These are phyloP conservation scores for Rhaphigaster nebulosa DNA, from an alignment of 2,888 invertebrate species.

Conservation along the genomic window DNA sequence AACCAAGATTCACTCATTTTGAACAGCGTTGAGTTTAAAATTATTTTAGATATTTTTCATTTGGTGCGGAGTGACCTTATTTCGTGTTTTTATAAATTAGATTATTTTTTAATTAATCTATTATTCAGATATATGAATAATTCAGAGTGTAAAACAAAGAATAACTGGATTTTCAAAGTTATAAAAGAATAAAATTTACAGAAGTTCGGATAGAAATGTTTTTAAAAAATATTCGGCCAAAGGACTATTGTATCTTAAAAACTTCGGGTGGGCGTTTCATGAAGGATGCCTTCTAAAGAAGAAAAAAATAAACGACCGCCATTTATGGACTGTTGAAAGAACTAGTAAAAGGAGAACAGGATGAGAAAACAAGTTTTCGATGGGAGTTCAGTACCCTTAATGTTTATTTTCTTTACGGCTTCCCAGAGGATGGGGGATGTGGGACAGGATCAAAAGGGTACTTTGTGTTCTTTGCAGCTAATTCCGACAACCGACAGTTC, in stretches of 20 bases:
- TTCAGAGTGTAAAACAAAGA: background rate
- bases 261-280: background rate
- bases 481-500: background rate
- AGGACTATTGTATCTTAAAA: background rate
- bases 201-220: background rate
- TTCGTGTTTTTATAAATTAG: too few species aligned
- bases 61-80: too few species aligned
- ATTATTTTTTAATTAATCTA: too few species aligned
- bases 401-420: constrained; percentile 27
- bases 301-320: background rate
- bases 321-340: constrained; percentile 25
- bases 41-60: too few species aligned
- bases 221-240: background rate
- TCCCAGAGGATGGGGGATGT: background rate
- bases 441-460: background rate
- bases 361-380: background rate
- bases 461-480: background rate
- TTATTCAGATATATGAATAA: background rate
- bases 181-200: background rate
- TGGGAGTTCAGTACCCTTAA: background rate
- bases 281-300: background rate
- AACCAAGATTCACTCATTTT: too few species aligned
- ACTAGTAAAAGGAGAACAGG: background rate
- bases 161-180: background rate
- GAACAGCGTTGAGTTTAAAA: too few species aligned